A percentile compares a stretch with the other conserved stretches of the same genome.
phyloP scores from a whole-genome alignment of 1,140 invertebrate species.

The Sipha flava region DNA sequence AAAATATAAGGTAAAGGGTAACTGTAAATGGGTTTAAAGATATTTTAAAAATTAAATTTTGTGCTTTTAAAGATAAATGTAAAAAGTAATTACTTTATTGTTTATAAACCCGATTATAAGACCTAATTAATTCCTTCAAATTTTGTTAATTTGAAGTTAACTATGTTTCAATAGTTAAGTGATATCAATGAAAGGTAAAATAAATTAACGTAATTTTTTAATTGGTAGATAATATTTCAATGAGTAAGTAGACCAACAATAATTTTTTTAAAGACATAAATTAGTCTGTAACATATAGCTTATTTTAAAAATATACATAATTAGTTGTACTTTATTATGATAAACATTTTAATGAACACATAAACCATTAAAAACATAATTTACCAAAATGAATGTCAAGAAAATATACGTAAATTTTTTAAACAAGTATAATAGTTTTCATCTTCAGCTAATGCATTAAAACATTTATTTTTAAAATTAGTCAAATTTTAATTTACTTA shows the following conservation, averaged over 20 bases:
- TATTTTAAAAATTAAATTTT: too few relatives aligned
- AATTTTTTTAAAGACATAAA: not conserved
- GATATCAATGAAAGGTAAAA: not conserved
- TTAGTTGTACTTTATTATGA: slow-evolving; percentile 9
- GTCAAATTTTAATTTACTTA: not conserved
- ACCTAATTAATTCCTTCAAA: too few relatives aligned
- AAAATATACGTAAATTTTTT: not conserved
- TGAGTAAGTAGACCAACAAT: not conserved
- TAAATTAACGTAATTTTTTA: not conserved
- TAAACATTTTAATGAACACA: slow-evolving; percentile 23
- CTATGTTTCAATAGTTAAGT: too few relatives aligned
- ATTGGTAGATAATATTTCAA: not conserved
- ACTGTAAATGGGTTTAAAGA: too few relatives aligned
- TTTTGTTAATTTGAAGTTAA: too few relatives aligned
- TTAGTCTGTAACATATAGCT: not conserved
- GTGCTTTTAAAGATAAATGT: too few relatives aligned
- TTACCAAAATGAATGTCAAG: not conserved
- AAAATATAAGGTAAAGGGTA: too few relatives aligned
- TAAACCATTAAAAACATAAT: slow-evolving; percentile 4
- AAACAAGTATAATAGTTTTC: too few relatives aligned
- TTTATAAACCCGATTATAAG: too few relatives aligned
- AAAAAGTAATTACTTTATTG: too few relatives aligned
- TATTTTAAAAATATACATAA: not conserved
- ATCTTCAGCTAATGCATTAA: not conserved
- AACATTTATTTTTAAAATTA: not conserved